These are phyloP conservation scores for Xyrauchen texanus DNA, from an alignment of 2,113 vertebrate species.

Conservation along the genomic window DNA sequence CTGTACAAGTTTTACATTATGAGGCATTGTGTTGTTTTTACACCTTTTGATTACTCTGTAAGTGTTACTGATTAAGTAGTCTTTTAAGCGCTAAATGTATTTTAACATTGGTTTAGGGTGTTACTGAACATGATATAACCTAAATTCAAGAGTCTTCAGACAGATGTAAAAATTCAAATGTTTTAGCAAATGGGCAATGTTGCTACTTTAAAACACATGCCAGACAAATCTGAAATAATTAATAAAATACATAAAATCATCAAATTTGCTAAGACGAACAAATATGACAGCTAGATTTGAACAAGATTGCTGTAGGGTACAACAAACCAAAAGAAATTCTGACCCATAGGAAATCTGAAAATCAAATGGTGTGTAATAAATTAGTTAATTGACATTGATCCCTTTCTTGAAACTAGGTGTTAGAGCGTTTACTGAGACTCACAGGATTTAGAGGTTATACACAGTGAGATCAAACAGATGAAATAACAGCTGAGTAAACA, in stretches of 20 bases:
- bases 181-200: neutral
- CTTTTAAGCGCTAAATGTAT: neutral
- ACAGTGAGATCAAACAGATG: too few relatives aligned
- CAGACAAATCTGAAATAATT: neutral
- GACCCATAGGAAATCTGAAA: conserved; percentile 21
- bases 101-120: neutral
- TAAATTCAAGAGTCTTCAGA: neutral
- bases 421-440: too few relatives aligned
- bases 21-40: neutral
- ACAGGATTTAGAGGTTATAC: too few relatives aligned
- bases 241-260: too few relatives aligned
- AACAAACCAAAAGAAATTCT: neutral
- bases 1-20: neutral
- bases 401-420: neutral
- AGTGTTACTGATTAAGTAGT: neutral
- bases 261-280: too few relatives aligned
- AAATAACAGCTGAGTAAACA: too few relatives aligned
- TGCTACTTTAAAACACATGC: neutral
- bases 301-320: conserved; percentile 22
- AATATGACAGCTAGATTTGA: neutral
- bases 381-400: neutral
- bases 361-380: conserved; percentile 25
- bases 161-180: neutral
- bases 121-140: neutral
- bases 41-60: neutral